These are phyloP conservation scores for Xiphydria camelus DNA, from an alignment of 2,888 invertebrate genomes.

Conservation along the genomic window DNA sequence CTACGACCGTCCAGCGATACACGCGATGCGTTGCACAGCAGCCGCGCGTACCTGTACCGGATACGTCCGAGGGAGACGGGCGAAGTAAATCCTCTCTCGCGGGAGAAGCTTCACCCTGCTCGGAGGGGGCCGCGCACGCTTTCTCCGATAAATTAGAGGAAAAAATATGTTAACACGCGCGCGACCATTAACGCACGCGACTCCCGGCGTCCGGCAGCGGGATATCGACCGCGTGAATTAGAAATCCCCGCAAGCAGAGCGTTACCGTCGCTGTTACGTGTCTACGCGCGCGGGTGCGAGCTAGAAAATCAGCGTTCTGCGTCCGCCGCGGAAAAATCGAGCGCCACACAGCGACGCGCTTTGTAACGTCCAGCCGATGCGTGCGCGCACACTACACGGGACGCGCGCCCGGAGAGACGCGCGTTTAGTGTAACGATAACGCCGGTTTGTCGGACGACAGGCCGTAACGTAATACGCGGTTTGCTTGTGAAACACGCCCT, in stretches of 20 bases:
- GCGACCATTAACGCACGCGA: conserved; percentile 15
- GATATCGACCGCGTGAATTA: conserved; percentile 33
- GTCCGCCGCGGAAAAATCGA: too few species aligned
- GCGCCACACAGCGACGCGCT: too few species aligned
- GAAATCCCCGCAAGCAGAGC: conserved; percentile 44
- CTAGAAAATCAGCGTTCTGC: too few species aligned
- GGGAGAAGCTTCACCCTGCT: not conserved
- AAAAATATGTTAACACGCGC: conserved; percentile 13
- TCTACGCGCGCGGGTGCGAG: too few species aligned
- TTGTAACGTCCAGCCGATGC: too few species aligned
- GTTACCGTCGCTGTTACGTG: conserved; percentile 28
- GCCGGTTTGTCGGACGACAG: conserved; percentile 37
- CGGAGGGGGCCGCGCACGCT: conserved; percentile 20
- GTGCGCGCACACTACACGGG: too few species aligned
- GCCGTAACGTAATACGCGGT: conserved; percentile 24
- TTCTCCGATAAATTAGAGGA: conserved; percentile 30
- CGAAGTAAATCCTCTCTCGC: too few species aligned
- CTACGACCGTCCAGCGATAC: too few species aligned
- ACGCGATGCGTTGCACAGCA: too few species aligned
- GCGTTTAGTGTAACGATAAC: conserved; percentile 33
- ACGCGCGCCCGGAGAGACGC: not conserved
- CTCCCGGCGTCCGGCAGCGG: not conserved
- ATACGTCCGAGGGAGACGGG: too few species aligned
- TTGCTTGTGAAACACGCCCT: conserved; percentile 23
- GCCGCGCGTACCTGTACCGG: too few species aligned